Conservation (phyloP, 2,113 vertebrate genomes). For the Aix galericulata region DNA sequence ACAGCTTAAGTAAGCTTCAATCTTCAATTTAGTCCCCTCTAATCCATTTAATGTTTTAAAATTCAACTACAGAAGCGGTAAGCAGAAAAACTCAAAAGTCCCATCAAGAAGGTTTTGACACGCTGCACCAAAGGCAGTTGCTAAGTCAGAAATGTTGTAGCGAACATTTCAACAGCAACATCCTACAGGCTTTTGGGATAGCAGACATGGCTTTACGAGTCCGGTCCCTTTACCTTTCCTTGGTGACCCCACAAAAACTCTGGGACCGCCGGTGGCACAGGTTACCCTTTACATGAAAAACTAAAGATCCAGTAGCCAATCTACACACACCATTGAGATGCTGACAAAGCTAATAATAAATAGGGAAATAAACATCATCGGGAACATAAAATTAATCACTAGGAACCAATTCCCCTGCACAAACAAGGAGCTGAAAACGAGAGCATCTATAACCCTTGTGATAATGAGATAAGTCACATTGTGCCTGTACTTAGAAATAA, state of each 20-base stretch:
- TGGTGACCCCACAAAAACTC: not conserved
- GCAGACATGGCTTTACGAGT: not conserved
- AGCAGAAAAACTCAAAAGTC: not conserved
- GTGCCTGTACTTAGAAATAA: not conserved
- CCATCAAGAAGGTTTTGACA: not conserved
- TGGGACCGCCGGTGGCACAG: accelerated
- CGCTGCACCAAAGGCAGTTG: not conserved
- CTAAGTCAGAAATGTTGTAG: not conserved
- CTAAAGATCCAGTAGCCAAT: not conserved
- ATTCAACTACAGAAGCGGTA: not conserved
- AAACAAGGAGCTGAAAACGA: slow-evolving; percentile 29
- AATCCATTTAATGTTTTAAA: not conserved
- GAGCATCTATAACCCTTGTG: not conserved
- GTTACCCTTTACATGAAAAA: not conserved
- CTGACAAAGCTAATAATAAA: not conserved
- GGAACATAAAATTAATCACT: slow-evolving; percentile 17
- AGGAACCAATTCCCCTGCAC: not conserved
- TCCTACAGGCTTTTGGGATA: not conserved
- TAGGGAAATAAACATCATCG: not conserved
- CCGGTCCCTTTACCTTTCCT: not conserved
- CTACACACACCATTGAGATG: not conserved
- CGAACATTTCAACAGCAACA: not conserved
- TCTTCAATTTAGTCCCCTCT: not conserved
- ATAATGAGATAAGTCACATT: slow-evolving; percentile 35
- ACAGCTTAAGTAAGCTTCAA: not conserved